A percentile compares a stretch with the other conserved stretches of the same genome.
phyloP scores from a whole-genome alignment of 2,797 vertebrate genomes.

The Lithobates pipiens region DNA sequence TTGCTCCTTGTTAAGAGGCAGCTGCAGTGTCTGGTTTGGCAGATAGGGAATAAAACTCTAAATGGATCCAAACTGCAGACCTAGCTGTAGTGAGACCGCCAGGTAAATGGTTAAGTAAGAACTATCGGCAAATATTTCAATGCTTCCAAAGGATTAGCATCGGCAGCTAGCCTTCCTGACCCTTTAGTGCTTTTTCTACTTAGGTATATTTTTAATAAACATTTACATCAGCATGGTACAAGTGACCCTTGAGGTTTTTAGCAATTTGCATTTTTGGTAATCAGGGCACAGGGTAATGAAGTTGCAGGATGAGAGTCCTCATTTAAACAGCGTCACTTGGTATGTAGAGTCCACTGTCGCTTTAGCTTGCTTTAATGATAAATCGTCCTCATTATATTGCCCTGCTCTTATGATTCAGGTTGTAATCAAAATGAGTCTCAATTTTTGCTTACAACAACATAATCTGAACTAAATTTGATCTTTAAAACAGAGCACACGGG shows the following conservation, averaged over 20 bases:
- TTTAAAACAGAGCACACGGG: slow-evolving; percentile 61
- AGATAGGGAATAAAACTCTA: slow-evolving; percentile 33
- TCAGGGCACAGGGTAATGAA: slow-evolving; percentile 46
- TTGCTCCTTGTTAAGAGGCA: slow-evolving; percentile 38
- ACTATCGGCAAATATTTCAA: slow-evolving; percentile 16
- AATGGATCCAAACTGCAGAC: slow-evolving; percentile 1
- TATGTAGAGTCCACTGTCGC: slow-evolving; percentile 34
- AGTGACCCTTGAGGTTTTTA: slow-evolving; percentile 36
- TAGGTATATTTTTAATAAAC: slow-evolving; percentile 46
- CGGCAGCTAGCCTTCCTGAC: slow-evolving; percentile 1
- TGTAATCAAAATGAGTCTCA: slow-evolving; percentile 62
- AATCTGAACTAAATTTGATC: slow-evolving; percentile 65
- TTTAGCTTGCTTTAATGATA: slow-evolving; percentile 39
- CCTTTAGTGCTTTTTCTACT: slow-evolving; percentile 4
- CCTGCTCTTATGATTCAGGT: slow-evolving; percentile 64
- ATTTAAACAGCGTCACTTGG: slow-evolving; percentile 39
- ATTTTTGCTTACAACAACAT: slow-evolving; percentile 63
- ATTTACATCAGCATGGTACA: slow-evolving; percentile 50
- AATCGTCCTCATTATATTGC: slow-evolving; percentile 58
- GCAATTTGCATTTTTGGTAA: slow-evolving; percentile 44
- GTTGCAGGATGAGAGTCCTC: slow-evolving; percentile 32
- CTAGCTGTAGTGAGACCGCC: slow-evolving; percentile 19
- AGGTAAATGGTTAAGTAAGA: slow-evolving; percentile 16
- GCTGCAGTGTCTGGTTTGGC: slow-evolving; percentile 21
- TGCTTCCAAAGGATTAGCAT: slow-evolving; percentile 9